Conservation (phyloP, 2,113 vertebrate genomes). For the Thryonomys swinderianus region DNA sequence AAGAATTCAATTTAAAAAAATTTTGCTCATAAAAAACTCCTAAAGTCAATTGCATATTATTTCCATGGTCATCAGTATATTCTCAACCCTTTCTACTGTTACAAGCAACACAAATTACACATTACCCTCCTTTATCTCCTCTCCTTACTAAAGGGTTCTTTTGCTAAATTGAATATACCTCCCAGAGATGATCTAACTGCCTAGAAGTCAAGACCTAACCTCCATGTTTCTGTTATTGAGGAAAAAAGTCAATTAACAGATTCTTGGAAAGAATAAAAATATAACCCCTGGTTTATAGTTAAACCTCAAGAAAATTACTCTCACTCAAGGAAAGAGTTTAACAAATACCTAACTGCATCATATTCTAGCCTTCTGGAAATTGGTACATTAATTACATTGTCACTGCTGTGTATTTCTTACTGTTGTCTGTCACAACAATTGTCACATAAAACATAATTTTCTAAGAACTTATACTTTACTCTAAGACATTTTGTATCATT, state of each 20-base stretch:
- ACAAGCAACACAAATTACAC: conserved; percentile 2
- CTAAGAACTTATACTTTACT: neutral
- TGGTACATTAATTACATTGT: neutral
- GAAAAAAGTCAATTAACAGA: neutral
- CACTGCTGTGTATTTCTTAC: conserved; percentile 25
- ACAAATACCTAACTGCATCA: neutral
- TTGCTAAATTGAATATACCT: neutral
- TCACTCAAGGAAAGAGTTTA: neutral
- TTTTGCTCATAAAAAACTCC: neutral
- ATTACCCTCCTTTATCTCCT: neutral
- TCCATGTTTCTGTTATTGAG: neutral
- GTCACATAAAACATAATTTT: neutral
- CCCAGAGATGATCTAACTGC: conserved; percentile 19
- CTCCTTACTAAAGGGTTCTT: conserved; percentile 3
- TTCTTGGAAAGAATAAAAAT: conserved; percentile 22
- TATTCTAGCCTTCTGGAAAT: neutral
- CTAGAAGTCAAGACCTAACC: conserved; percentile 1
- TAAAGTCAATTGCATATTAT: neutral
- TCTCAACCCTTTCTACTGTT: neutral
- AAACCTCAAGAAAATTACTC: conserved; percentile 8
- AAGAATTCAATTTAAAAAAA: too few species aligned
- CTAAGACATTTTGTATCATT: neutral
- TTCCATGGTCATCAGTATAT: neutral
- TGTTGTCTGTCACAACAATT: neutral
- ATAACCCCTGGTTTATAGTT: conserved; percentile 11